These are phyloP conservation scores for Xyrauchen texanus DNA, from an alignment of 2,113 vertebrate species.

Conservation along the genomic window DNA sequence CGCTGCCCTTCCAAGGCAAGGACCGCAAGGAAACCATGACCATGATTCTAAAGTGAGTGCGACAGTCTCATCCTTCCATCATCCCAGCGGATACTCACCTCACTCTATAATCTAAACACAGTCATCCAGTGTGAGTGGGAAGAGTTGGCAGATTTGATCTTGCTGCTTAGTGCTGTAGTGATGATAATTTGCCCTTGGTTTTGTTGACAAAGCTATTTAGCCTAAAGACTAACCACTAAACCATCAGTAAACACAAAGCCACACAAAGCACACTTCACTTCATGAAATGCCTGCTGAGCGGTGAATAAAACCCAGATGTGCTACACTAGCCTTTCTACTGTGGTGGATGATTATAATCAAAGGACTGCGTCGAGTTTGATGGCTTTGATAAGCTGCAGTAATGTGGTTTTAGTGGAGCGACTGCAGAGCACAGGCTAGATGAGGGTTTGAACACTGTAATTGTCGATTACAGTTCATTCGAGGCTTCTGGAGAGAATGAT, in stretches of 20 bases:
- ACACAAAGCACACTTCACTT: not conserved
- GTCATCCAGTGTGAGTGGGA: not conserved
- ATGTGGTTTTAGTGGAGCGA: conserved; percentile 23
- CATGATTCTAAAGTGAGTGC: conserved; percentile 86
- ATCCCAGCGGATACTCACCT: too few species aligned
- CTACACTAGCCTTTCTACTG: not conserved
- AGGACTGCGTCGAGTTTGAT: not conserved
- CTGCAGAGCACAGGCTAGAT: not conserved
- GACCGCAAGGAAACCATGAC: conserved; percentile 90
- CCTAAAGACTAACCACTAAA: conserved; percentile 27
- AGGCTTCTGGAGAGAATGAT: conserved; percentile 12
- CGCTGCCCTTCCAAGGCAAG: conserved; percentile 86
- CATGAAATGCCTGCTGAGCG: not conserved
- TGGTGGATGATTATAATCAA: conserved; percentile 10
- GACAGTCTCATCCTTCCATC: not conserved
- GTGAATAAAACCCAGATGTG: not conserved
- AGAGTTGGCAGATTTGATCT: not conserved
- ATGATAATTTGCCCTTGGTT: conserved; percentile 27
- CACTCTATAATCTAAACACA: conserved; percentile 24
- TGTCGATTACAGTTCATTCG: not conserved
- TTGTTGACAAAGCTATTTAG: conserved; percentile 12
- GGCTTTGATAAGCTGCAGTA: conserved; percentile 11
- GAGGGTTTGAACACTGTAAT: not conserved
- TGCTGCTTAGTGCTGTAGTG: conserved; percentile 9
- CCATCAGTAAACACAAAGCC: conserved; percentile 17